Percentiles rank a stretch among this genome's conserved stretches.
phyloP scores from a whole-genome alignment of 2,113 vertebrate genomes.

The Protomyctophum bolini region DNA sequence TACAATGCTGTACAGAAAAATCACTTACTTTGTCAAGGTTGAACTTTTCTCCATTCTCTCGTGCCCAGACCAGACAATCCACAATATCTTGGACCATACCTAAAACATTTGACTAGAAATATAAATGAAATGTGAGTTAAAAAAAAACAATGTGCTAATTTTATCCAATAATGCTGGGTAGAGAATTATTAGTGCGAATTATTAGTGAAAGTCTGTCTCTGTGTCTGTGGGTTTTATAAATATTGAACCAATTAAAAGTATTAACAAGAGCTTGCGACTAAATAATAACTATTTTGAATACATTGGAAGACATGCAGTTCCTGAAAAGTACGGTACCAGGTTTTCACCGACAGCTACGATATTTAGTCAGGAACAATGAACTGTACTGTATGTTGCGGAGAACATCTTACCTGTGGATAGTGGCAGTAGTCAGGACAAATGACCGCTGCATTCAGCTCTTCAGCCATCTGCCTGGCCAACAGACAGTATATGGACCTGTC shows the following conservation, averaged over 20 bases:
- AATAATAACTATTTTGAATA: too few relatives aligned
- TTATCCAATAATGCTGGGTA: neutral
- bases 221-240: neutral
- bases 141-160: neutral
- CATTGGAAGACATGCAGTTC: too few relatives aligned
- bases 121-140: neutral
- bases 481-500: slow-evolving; percentile 76
- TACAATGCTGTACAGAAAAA: neutral
- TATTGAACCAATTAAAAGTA: neutral
- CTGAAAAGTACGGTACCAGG: too few relatives aligned
- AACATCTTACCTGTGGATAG: slow-evolving; percentile 72
- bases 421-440: slow-evolving; percentile 79
- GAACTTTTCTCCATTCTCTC: slow-evolving; percentile 64
- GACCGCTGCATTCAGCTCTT: slow-evolving; percentile 72
- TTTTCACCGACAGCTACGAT: too few relatives aligned
- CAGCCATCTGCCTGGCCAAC: slow-evolving; percentile 73
- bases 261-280: too few relatives aligned
- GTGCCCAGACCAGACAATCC: slow-evolving; percentile 77
- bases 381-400: too few relatives aligned
- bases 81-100: slow-evolving; percentile 78
- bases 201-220: neutral
- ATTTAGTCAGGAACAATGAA: too few relatives aligned
- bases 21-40: slow-evolving; percentile 73
- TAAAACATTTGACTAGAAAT: slow-evolving; percentile 73
- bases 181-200: too few relatives aligned